phyloP scores from a whole-genome alignment of 2,888 invertebrate species.

The Platycheirus albimanus region DNA sequence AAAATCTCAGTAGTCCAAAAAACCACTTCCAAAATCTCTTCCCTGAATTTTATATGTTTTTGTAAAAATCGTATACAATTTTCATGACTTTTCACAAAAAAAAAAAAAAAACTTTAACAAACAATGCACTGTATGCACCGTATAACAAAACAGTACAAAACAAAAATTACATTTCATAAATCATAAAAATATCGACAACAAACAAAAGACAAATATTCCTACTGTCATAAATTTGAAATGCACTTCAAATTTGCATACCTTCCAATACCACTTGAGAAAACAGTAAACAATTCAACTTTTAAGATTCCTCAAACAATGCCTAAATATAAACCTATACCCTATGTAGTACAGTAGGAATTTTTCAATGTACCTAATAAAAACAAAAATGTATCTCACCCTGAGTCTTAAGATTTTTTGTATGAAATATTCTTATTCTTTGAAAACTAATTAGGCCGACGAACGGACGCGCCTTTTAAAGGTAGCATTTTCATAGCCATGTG shows the following conservation, averaged over 20 bases:
- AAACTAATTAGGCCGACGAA: slow-evolving; percentile 58
- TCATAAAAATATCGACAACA: slow-evolving; percentile 36
- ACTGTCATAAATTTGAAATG: slow-evolving; percentile 27
- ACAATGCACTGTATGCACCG: too few relatives aligned
- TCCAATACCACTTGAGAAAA: too few relatives aligned
- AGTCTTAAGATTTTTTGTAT: not conserved
- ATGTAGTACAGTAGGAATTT: slow-evolving; percentile 7
- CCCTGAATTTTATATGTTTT: too few relatives aligned
- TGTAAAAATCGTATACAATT: too few relatives aligned
- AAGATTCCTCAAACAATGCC: not conserved
- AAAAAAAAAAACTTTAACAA: too few relatives aligned
- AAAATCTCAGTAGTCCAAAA: too few relatives aligned
- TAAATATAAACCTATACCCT: not conserved
- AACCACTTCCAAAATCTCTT: too few relatives aligned
- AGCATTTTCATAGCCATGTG: slow-evolving; percentile 3
- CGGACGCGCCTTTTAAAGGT: slow-evolving; percentile 11
- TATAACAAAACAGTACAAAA: too few relatives aligned
- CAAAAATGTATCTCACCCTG: slow-evolving; percentile 48
- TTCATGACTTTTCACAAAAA: too few relatives aligned
- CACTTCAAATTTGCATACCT: slow-evolving; percentile 15
- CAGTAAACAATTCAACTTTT: slow-evolving; percentile 1
- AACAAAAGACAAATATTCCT: slow-evolving; percentile 6
- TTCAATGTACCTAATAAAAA: too few relatives aligned
- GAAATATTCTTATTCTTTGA: slow-evolving; percentile 38
- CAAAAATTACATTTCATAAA: too few relatives aligned